phyloP scores from a whole-genome alignment of 2,888 invertebrate species.

The Malachius bipustulatus region DNA sequence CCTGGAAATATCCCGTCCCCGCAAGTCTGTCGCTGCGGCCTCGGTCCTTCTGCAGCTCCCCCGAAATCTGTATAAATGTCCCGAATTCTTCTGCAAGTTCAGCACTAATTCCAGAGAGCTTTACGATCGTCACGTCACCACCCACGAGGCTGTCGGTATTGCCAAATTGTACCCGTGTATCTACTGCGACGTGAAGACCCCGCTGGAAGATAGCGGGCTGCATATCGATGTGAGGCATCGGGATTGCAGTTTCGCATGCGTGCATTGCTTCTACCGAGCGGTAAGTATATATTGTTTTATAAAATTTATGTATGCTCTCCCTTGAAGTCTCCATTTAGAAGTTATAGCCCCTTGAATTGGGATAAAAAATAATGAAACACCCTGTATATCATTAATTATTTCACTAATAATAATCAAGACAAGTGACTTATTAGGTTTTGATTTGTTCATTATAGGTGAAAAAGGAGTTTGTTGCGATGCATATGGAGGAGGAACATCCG shows the following conservation, averaged over 20 bases:
- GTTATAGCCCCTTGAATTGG: too few relatives aligned
- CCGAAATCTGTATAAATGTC: constrained; percentile 44
- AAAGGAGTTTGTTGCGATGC: constrained; percentile 47
- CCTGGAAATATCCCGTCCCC: constrained; percentile 19
- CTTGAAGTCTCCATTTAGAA: too few relatives aligned
- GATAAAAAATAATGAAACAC: too few relatives aligned
- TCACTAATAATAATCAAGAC: too few relatives aligned
- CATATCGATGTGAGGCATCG: constrained; percentile 53
- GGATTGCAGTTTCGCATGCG: constrained; percentile 50
- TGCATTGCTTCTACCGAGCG: constrained; percentile 54
- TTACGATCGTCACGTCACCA: constrained; percentile 36
- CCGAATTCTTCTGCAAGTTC: constrained; percentile 40
- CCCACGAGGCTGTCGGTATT: constrained; percentile 27
- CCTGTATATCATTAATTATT: too few relatives aligned
- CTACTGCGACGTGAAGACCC: constrained; percentile 38
- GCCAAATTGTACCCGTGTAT: constrained; percentile 38
- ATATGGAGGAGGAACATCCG: constrained; percentile 37
- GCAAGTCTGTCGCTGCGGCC: constrained; percentile 33
- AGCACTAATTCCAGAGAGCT: constrained; percentile 32
- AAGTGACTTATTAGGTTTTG: too few relatives aligned
- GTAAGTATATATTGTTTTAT: too few relatives aligned
- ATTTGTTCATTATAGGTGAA: too few relatives aligned
- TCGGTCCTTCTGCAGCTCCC: constrained; percentile 22
- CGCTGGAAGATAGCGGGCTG: constrained; percentile 29
- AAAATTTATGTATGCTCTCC: too few relatives aligned